Conservation (phyloP, 2,797 vertebrate species). For the Caiman crocodilus region DNA sequence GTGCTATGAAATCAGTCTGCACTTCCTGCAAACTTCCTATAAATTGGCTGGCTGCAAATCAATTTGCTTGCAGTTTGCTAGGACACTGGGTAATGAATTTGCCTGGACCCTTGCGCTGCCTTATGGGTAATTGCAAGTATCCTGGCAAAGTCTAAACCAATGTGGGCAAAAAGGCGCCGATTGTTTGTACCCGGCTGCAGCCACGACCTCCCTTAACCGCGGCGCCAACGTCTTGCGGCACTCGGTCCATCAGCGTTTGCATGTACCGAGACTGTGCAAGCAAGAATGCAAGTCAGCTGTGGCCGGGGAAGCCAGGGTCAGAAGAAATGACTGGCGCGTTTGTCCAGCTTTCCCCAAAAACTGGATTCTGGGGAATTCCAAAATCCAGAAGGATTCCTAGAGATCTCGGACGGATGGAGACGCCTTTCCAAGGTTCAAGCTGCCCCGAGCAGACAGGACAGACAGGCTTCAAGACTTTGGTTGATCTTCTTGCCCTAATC, state of each 20-base stretch:
- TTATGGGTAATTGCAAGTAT: accelerated
- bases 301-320: neutral
- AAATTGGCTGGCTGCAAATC: too few species aligned
- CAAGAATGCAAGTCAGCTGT: neutral
- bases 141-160: neutral
- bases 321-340: accelerated
- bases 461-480: neutral
- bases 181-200: neutral
- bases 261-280: neutral
- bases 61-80: too few species aligned
- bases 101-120: accelerated
- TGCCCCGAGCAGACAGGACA: neutral
- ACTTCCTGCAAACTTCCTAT: too few species aligned
- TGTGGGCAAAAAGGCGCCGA: neutral
- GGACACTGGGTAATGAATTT: neutral
- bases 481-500: conserved; percentile 51
- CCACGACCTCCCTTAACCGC: neutral
- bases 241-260: neutral
- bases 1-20: too few species aligned
- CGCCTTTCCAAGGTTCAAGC: neutral
- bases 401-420: accelerated
- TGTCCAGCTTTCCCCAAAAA: accelerated
- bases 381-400: accelerated
- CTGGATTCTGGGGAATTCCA: neutral
- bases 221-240: neutral